These are phyloP conservation scores for Dichetophora obliterata DNA, from an alignment of 2,888 invertebrate species.

Conservation along the genomic window DNA sequence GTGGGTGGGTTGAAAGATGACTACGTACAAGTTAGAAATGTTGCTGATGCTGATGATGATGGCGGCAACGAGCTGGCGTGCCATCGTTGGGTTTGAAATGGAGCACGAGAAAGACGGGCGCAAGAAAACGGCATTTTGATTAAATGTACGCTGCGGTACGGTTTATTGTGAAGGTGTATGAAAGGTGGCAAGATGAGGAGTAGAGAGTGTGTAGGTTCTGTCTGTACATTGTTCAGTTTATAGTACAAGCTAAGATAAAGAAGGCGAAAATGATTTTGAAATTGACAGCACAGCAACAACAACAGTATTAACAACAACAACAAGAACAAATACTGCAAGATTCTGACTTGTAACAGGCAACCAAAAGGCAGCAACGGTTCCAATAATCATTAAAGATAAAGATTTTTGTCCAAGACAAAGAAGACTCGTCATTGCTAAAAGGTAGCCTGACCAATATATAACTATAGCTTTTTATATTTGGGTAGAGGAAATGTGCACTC, in stretches of 20 bases:
- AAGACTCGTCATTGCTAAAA: too few relatives aligned
- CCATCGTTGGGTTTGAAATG: slow-evolving; percentile 25
- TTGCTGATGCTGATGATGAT: slow-evolving; percentile 23
- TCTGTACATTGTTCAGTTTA: too few relatives aligned
- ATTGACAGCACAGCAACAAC: slow-evolving; percentile 16
- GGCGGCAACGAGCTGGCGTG: slow-evolving; percentile 1
- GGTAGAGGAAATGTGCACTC: too few relatives aligned
- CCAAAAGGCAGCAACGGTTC: too few relatives aligned
- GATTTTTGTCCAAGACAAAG: too few relatives aligned
- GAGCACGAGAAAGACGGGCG: slow-evolving; percentile 19
- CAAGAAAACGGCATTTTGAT: slow-evolving; percentile 42
- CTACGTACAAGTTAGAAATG: slow-evolving; percentile 30
- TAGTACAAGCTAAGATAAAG: neutral
- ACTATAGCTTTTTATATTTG: too few relatives aligned
- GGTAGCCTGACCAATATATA: too few relatives aligned
- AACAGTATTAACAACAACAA: too few relatives aligned
- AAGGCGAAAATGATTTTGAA: slow-evolving; percentile 21
- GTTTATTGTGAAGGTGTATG: slow-evolving; percentile 3
- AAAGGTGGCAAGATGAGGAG: neutral
- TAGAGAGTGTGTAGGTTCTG: neutral
- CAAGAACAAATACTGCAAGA: neutral
- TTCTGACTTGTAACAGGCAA: too few relatives aligned
- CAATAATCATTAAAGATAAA: too few relatives aligned
- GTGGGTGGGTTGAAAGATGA: neutral
- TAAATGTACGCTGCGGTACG: slow-evolving; percentile 39